Evolutionary conservation across 2,113 vertebrate genomes (phyloP), one percentile per base, ranked within the genome.

Genomic region (Paradisaea rubra): DNA sequence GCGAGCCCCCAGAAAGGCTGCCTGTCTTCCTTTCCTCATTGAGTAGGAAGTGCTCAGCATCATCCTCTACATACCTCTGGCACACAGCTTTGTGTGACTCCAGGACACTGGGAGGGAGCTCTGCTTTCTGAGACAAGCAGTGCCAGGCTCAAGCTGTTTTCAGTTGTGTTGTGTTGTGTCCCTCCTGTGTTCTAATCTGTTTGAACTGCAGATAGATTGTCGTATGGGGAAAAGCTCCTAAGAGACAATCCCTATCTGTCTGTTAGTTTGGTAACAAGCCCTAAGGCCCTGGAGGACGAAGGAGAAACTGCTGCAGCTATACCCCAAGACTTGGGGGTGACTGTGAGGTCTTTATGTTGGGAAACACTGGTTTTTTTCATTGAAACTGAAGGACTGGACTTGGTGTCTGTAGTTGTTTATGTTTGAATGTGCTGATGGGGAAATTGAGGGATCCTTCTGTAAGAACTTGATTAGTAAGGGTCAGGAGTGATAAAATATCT

Each of bases 101-200:
- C 1, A 23, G 56, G 47, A 53, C 16, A 5, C n/a, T 41, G 69
- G 11, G 52, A 78, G 47, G 61, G 27, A 84, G 27, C 64, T 47
- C 27, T 4, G 10, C 83, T 95, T 88, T 84, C 61, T 57, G 61
- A 81, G 61, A 39, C 21, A 39, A 80, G 42, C 25, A 15, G 41
- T 64, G 39, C 77, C 56, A 42, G 28, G 64, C 33, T 68, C 61
- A 47, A 72, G 33, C 70, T 63, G 31, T 24, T 91, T 85, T 60
- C 73, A 59, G 19, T 71, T 60, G 44, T 86, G 52, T n/a, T n/a
- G 23, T 68, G 44, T 27, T 53, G 57, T 11, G 4, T 86, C 72
- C 73, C 59, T 60, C 49, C 81, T 93, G 84, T 61, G 81, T 79
- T 93, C 84, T 89, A 45, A 74, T 71, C 86, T 65, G 52, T 78